These are phyloP conservation scores for Eudorcas thomsonii DNA, from an alignment of 2,113 vertebrate species.

Conservation along the genomic window DNA sequence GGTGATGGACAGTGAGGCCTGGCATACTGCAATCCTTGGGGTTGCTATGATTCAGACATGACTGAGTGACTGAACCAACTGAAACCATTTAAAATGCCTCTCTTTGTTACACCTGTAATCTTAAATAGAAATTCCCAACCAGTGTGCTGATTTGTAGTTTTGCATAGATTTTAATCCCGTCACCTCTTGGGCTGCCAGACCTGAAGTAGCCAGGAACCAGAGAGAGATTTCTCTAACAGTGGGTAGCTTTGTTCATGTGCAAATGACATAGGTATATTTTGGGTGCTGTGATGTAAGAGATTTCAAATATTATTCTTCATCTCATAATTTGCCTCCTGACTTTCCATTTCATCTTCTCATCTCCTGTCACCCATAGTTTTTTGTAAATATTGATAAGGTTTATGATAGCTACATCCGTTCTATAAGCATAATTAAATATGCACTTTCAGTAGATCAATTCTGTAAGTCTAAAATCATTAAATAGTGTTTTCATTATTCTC, in stretches of 20 bases:
- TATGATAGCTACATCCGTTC: not conserved
- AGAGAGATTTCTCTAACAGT: not conserved
- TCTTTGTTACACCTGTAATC: not conserved
- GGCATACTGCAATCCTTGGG: not conserved
- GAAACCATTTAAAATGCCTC: not conserved
- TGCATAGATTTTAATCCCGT: not conserved
- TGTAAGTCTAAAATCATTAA: not conserved
- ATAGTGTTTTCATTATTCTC: not conserved
- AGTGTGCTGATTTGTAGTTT: not conserved
- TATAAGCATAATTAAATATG: not conserved
- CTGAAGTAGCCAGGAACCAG: not conserved
- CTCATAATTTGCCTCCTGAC: not conserved
- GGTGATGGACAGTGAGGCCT: not conserved
- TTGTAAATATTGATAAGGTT: not conserved
- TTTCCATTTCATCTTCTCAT: not conserved
- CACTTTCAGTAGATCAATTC: not conserved
- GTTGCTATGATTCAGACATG: not conserved
- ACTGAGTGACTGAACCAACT: not conserved
- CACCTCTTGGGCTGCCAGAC: not conserved
- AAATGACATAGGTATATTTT: not conserved
- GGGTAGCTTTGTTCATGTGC: rapidly evolving
- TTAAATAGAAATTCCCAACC: not conserved
- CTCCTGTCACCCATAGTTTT: not conserved
- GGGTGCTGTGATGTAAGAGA: not conserved
- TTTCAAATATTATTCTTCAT: not conserved